Evolutionary conservation across 1,140 invertebrate species (phyloP).

Genomic region (Cyclargus thomasi): DNA sequence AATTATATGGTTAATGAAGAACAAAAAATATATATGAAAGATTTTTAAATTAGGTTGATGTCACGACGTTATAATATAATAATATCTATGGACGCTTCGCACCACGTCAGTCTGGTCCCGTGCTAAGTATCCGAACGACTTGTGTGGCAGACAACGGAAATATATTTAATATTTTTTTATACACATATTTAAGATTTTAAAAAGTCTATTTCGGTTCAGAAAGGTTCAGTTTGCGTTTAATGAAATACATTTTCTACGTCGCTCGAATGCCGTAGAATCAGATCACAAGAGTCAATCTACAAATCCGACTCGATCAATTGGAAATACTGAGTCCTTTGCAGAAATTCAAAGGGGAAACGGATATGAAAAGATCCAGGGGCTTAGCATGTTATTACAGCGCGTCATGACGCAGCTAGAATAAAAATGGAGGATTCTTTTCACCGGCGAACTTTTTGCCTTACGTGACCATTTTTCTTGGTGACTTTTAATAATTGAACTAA

Average conservation of each 20-base stretch:
- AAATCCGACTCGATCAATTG: constrained; percentile 7
- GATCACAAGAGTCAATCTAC: constrained; percentile 14
- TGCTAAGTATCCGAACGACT: no score
- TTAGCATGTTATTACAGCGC: constrained; percentile 16
- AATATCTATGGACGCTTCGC: no score
- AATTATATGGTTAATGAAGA: no score
- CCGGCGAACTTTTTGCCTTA: constrained; percentile 4
- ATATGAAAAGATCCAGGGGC: constrained; percentile 1
- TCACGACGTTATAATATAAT: no score
- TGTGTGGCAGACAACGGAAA: no score
- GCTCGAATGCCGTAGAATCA: not conserved
- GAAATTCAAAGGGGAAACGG: constrained; percentile 11
- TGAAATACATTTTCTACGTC: not conserved
- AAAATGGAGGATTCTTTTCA: constrained; percentile 9
- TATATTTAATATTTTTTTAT: no score
- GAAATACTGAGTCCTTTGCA: constrained; percentile 13
- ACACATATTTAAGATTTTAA: no score
- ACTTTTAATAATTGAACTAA: constrained; percentile 13
- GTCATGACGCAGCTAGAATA: constrained; percentile 14
- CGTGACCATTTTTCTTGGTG: constrained; percentile 6
- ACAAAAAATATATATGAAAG: no score
- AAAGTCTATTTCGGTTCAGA: no score
- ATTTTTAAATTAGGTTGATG: no score
- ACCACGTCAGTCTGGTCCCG: no score
- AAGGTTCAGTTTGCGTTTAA: not conserved